Conservation (phyloP, 2,113 vertebrate species). For the Callocephalon fimbriatum region DNA sequence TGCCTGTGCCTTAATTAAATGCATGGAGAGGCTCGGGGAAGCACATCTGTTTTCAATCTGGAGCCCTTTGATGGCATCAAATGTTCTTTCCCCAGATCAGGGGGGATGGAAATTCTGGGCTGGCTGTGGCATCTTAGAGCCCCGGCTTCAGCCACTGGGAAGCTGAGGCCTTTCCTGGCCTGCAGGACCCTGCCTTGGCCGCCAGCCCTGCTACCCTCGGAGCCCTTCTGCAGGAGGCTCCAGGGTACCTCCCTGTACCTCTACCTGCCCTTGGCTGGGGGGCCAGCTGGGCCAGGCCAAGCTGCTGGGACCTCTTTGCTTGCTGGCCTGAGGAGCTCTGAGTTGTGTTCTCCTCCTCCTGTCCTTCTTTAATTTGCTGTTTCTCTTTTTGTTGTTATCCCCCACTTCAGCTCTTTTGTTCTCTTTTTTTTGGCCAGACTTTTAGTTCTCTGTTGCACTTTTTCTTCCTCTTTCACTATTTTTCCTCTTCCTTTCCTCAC, state of each 20-base stretch:
- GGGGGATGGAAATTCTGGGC: conserved; percentile 89
- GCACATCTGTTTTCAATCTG: conserved; percentile 98
- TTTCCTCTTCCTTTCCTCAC: not conserved
- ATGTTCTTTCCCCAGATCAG: conserved; percentile 95
- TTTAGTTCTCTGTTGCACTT: not conserved
- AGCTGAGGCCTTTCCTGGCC: conserved; percentile 54
- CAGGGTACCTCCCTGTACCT: not conserved
- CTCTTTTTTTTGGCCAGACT: not conserved
- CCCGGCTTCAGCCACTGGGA: conserved; percentile 78
- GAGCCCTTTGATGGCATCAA: conserved; percentile 99
- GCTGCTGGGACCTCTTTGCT: not conserved
- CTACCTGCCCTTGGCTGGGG: not conserved
- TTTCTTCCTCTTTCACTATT: not conserved
- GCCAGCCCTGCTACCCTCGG: not conserved
- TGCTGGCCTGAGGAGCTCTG: not conserved
- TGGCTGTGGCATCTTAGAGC: conserved; percentile 86
- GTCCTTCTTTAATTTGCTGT: not conserved
- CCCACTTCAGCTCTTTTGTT: not conserved
- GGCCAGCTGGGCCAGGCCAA: not conserved
- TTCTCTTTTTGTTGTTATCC: not conserved
- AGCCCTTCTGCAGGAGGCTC: accelerated
- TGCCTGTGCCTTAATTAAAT: conserved; percentile 97
- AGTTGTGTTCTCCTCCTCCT: not conserved
- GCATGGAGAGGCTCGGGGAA: conserved; percentile 90
- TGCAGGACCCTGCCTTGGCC: accelerated